A percentile compares a stretch with the other conserved stretches of the same genome.
Evolutionary conservation across 2,888 invertebrate species (phyloP).

Genomic region (Latrodectus elegans): DNA sequence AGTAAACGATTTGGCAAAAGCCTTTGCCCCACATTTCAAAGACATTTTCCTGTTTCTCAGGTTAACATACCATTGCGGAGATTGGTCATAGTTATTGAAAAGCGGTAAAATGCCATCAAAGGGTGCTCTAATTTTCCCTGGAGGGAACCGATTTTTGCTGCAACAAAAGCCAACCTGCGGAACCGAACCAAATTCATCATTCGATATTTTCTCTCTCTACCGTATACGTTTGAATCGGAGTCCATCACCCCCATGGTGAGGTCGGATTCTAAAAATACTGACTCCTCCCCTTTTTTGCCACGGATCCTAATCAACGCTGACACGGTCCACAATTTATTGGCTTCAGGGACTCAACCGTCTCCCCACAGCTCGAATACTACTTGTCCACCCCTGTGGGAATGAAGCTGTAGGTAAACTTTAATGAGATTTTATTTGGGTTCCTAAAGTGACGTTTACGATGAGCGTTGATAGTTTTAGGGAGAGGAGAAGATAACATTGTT

Average conservation of each 20-base stretch:
- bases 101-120: constrained; percentile 15
- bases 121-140: constrained; percentile 62
- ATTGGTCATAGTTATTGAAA: too few species aligned
- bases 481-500: background rate
- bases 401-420: constrained; percentile 9
- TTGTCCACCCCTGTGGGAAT: background rate
- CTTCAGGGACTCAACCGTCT: background rate
- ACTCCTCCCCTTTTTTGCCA: constrained; percentile 40
- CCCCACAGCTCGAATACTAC: background rate
- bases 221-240: background rate
- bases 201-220: background rate
- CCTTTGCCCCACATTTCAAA: too few species aligned
- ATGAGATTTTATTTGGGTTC: background rate
- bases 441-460: constrained; percentile 18
- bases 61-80: too few species aligned
- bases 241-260: constrained; percentile 7
- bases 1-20: too few species aligned
- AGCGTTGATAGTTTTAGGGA: constrained; percentile 33
- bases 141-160: constrained; percentile 24
- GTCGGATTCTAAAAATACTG: constrained; percentile 32
- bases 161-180: constrained; percentile 39
- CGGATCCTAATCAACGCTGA: constrained; percentile 67
- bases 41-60: too few species aligned
- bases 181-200: constrained; percentile 63
- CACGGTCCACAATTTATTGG: constrained; percentile 56